These are phyloP conservation scores for Patagioenas fasciata DNA, from an alignment of 2,113 vertebrate genomes.

Conservation along the genomic window DNA sequence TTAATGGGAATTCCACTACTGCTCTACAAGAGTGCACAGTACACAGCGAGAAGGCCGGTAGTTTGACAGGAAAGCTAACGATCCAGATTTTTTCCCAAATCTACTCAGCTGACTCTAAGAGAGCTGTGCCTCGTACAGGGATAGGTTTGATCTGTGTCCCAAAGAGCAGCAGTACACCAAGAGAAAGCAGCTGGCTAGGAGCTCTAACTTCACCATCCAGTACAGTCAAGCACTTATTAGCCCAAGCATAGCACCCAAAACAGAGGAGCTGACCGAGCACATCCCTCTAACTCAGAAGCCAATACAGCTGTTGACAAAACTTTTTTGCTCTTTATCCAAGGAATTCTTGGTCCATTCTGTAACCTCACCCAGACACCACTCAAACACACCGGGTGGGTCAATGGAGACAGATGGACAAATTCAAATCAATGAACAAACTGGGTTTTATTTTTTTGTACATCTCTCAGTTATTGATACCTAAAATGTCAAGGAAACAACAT, in stretches of 20 bases:
- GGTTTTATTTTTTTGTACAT: neutral
- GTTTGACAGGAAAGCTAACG: neutral
- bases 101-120: neutral
- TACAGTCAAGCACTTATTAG: neutral
- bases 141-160: neutral
- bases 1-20: neutral
- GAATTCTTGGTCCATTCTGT: neutral
- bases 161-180: neutral
- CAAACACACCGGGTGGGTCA: neutral
- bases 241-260: neutral
- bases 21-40: neutral
- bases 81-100: neutral
- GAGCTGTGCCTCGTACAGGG: neutral
- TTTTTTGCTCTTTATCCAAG: fast-evolving
- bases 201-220: neutral
- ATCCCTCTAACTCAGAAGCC: neutral
- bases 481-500: neutral
- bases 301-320: neutral
- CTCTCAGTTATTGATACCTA: neutral
- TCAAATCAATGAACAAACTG: neutral
- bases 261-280: neutral
- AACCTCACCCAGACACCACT: neutral
- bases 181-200: neutral
- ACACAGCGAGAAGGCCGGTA: neutral
- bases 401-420: neutral